Percentiles rank a stretch among this genome's conserved stretches.
phyloP scores from a whole-genome alignment of 2,888 invertebrate genomes.

The Caradrina clavipalpis region DNA sequence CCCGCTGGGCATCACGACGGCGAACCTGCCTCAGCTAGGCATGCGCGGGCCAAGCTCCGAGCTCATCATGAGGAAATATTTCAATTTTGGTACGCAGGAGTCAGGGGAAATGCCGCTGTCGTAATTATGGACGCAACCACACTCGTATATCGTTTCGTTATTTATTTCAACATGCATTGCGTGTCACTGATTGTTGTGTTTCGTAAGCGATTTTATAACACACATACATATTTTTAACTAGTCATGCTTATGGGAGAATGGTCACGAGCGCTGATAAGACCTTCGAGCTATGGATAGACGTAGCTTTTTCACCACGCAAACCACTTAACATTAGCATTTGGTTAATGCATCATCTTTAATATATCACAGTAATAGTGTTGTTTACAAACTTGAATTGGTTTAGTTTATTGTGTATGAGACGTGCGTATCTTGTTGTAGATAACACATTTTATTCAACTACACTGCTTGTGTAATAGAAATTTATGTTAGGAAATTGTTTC shows the following conservation, averaged over 20 bases:
- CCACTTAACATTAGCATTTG: slow-evolving; percentile 40
- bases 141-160: slow-evolving; percentile 69
- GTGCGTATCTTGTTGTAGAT: slow-evolving; percentile 58
- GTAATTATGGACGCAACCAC: slow-evolving; percentile 77
- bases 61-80: slow-evolving; percentile 91
- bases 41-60: slow-evolving; percentile 89
- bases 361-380: slow-evolving; percentile 50
- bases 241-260: slow-evolving; percentile 58
- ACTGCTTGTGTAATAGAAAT: slow-evolving; percentile 63
- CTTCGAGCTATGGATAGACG: slow-evolving; percentile 43
- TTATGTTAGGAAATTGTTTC: slow-evolving; percentile 45
- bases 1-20: slow-evolving; percentile 97
- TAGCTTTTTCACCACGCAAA: slow-evolving; percentile 58
- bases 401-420: slow-evolving; percentile 41
- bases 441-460: slow-evolving; percentile 59
- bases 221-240: slow-evolving; percentile 74
- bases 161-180: slow-evolving; percentile 76
- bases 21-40: slow-evolving; percentile 91
- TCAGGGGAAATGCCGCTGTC: slow-evolving; percentile 68
- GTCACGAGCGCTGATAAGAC: slow-evolving; percentile 40
- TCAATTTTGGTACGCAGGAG: slow-evolving; percentile 89
- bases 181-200: slow-evolving; percentile 77
- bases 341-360: slow-evolving; percentile 49
- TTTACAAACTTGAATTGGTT: slow-evolving; percentile 38
- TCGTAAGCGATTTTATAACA: slow-evolving; percentile 79